These are phyloP conservation scores for Nemoura dubitans DNA, from an alignment of 2,888 invertebrate genomes.

Conservation along the genomic window DNA sequence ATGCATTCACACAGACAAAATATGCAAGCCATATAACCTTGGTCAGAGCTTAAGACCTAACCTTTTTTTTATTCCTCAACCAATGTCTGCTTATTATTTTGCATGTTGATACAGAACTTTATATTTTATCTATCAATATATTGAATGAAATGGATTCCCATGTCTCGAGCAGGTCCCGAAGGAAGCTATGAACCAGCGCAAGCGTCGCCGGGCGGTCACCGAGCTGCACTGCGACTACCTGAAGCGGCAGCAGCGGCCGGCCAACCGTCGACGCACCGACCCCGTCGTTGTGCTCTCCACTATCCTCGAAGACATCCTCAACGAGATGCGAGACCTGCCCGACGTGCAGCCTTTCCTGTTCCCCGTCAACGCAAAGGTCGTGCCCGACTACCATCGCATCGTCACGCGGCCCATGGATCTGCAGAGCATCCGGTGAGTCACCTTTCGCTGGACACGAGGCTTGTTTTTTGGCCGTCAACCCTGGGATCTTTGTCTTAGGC, in stretches of 20 bases:
- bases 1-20: too few relatives aligned
- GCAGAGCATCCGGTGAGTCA: slow-evolving; percentile 76
- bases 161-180: slow-evolving; percentile 67
- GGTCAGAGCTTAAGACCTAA: too few relatives aligned
- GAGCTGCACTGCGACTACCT: slow-evolving; percentile 90
- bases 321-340: slow-evolving; percentile 90
- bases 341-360: slow-evolving; percentile 93
- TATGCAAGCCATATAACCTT: too few relatives aligned
- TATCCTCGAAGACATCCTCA: slow-evolving; percentile 88
- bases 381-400: slow-evolving; percentile 94
- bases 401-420: slow-evolving; percentile 96
- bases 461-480: too few relatives aligned
- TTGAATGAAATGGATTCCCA: too few relatives aligned
- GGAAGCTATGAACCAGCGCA: slow-evolving; percentile 71
- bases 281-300: slow-evolving; percentile 95
- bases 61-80: too few relatives aligned
- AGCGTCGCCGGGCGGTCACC: slow-evolving; percentile 71
- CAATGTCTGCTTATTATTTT: too few relatives aligned
- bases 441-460: too few relatives aligned
- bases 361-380: slow-evolving; percentile 93
- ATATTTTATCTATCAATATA: too few relatives aligned
- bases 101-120: too few relatives aligned
- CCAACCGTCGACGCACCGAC: slow-evolving; percentile 92
- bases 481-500: too few relatives aligned
- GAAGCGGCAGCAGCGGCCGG: slow-evolving; percentile 80